Percentiles rank a stretch among this genome's conserved stretches.
Conservation (phyloP, 2,888 invertebrate genomes). For the Rhorus exstirpatorius region DNA sequence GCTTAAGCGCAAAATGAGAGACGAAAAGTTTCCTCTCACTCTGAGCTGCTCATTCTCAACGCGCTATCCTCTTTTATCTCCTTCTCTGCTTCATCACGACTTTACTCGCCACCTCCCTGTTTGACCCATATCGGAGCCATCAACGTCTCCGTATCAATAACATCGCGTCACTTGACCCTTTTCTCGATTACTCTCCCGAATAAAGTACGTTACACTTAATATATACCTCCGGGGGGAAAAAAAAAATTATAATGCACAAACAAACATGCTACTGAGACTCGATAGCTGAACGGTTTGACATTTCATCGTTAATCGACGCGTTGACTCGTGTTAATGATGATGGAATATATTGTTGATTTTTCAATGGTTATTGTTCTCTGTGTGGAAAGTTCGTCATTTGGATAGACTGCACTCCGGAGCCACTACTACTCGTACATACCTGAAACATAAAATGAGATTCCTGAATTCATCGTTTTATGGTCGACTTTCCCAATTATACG, state of each 20-base stretch:
- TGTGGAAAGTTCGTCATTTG: neutral
- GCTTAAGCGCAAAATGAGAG: neutral
- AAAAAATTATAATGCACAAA: neutral
- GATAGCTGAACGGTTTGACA: neutral
- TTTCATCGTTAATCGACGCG: slow-evolving; percentile 26
- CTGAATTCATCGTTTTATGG: neutral
- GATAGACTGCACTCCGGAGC: neutral
- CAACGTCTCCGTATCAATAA: slow-evolving; percentile 56
- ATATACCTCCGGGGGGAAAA: neutral
- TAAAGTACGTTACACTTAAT: neutral
- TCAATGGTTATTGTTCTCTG: neutral
- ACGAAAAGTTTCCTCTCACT: slow-evolving; percentile 59
- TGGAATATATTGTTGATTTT: neutral
- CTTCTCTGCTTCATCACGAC: neutral
- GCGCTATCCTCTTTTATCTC: slow-evolving; percentile 29
- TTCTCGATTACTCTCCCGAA: neutral
- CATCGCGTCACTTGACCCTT: slow-evolving; percentile 47
- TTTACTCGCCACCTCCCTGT: slow-evolving; percentile 46
- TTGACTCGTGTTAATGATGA: neutral
- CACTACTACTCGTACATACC: slow-evolving; percentile 47
- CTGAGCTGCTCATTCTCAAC: slow-evolving; percentile 35
- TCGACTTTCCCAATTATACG: neutral
- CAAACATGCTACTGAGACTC: neutral
- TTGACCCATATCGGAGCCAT: slow-evolving; percentile 42
- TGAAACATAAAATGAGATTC: slow-evolving; percentile 61